phyloP scores from a whole-genome alignment of 2,113 vertebrate species.

The Prinia subflava region DNA sequence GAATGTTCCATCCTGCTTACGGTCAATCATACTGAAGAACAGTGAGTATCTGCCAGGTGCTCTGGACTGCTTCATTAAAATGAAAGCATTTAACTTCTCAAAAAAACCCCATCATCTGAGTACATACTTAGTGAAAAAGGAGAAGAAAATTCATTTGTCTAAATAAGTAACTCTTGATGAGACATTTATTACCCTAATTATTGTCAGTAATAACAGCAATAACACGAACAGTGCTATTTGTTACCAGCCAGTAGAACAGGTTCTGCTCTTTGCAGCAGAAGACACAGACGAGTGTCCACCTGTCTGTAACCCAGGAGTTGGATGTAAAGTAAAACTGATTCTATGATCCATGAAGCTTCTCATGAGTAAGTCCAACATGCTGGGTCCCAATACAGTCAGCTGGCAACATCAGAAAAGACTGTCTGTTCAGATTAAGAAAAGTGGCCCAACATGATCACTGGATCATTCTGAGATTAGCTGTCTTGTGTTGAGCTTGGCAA shows the following conservation, averaged over 20 bases:
- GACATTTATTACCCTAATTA: not conserved
- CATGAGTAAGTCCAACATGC: not conserved
- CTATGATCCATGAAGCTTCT: not conserved
- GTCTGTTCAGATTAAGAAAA: not conserved
- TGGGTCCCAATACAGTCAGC: not conserved
- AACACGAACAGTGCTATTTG: not conserved
- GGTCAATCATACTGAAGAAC: not conserved
- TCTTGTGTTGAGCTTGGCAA: not conserved
- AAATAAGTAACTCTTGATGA: not conserved
- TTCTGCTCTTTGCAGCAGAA: not conserved
- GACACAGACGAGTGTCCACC: not conserved
- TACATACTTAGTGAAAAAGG: not conserved
- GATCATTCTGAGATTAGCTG: not conserved
- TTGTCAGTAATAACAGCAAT: not conserved
- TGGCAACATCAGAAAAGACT: not conserved
- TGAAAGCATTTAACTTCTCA: slow-evolving; percentile 7
- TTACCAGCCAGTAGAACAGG: not conserved
- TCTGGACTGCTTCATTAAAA: slow-evolving; percentile 26
- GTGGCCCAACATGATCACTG: not conserved
- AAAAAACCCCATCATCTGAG: not conserved
- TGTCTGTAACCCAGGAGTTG: rapidly evolving
- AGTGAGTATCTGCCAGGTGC: not conserved
- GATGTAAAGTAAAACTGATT: not conserved
- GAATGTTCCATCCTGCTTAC: not conserved
- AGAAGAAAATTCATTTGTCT: not conserved